Base-by-base conservation (phyloP, 2,113 vertebrate genomes). In the Xenotilapia caudafasciata region DNA sequence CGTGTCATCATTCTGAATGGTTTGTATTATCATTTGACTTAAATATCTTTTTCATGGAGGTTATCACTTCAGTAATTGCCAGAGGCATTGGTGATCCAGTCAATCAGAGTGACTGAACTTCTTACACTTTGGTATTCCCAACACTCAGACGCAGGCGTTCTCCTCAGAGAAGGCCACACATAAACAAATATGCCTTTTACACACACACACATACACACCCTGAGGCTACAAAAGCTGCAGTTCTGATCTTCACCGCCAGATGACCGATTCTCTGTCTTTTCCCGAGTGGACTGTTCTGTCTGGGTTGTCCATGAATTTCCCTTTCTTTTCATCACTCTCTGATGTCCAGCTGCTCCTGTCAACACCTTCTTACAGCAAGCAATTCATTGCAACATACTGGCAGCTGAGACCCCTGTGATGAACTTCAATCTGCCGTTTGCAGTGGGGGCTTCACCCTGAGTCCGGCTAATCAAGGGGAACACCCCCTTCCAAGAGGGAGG, bases 341-440 rank as follows among this genome's bases (percentile, higher is more conserved):
- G 96, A 97, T 97, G 97, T 97, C 98, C 98, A 98, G 98, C 98
- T 98, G 98, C 97, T 98, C 97, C 97, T 98, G 98, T 99, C 98
- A 98, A 97, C 98, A 98, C 98, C 97, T 98, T 97, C 97, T 97
- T 97, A 97, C 96, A 95, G 97, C 97, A 94, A 96, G 97, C 97
- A 97, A 99, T 98, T 98, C 98, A 97, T 97, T 96, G 97, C 96
- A 95, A 94, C 97, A 95, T 94, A 96, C 96, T 96, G 97, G 97
- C 98, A 98, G 98, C 97, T 98, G 98, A 97, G 97, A 97, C 97
- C 96, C 97, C 97, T 94, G 96, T 96, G 96, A 97, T 97, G 97
- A 95, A 97, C 96, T 97, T 97, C 97, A 97, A 97, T 96, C 96
- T 97, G 97, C 97, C 96, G 95, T 96, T 95, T 94, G 95, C 94